A percentile compares a stretch with the other conserved stretches of the same genome.
Evolutionary conservation across 2,113 vertebrate species (phyloP).

Genomic region (Thymallus thymallus): DNA sequence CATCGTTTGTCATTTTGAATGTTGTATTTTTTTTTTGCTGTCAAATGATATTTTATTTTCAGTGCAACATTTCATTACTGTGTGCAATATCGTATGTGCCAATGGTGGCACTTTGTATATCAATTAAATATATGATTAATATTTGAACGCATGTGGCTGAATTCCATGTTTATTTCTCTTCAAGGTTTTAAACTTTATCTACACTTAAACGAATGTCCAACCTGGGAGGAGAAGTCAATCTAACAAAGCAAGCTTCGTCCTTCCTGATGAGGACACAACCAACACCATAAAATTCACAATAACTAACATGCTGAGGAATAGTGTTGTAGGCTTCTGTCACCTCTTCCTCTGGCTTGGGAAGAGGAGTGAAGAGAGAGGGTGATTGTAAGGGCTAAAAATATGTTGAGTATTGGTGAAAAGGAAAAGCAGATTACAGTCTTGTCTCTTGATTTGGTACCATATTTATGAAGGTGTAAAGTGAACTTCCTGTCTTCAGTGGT

Average conservation of each 20-base stretch:
- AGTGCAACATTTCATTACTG: conserved; percentile 80
- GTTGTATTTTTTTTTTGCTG: conserved; percentile 61
- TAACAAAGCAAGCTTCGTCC: conserved; percentile 16
- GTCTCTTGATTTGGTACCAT: conserved; percentile 66
- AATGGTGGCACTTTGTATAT: conserved; percentile 82
- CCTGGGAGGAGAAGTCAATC: conserved; percentile 42
- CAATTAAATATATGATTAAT: conserved; percentile 82
- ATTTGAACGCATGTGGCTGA: conserved; percentile 81
- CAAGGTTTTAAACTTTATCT: conserved; percentile 73
- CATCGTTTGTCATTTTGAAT: conserved; percentile 76
- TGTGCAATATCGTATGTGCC: conserved; percentile 84
- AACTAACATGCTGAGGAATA: background rate
- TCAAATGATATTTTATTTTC: conserved; percentile 49
- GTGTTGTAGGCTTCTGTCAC: background rate
- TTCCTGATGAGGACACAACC: conserved; percentile 17
- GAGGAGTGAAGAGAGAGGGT: conserved; percentile 5
- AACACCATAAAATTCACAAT: conserved; percentile 10
- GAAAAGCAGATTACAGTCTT: conserved; percentile 40
- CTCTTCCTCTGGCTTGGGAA: background rate
- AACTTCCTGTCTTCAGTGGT: conserved; percentile 71
- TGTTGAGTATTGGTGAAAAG: conserved; percentile 35
- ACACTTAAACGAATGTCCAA: conserved; percentile 59
- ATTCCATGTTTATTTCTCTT: conserved; percentile 77
- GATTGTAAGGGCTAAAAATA: background rate
- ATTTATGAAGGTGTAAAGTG: conserved; percentile 69